Evolutionary conservation across 2,113 vertebrate species (phyloP), one percentile per base, ranked within the genome.

Genomic region (Lampris megalopsis): DNA sequence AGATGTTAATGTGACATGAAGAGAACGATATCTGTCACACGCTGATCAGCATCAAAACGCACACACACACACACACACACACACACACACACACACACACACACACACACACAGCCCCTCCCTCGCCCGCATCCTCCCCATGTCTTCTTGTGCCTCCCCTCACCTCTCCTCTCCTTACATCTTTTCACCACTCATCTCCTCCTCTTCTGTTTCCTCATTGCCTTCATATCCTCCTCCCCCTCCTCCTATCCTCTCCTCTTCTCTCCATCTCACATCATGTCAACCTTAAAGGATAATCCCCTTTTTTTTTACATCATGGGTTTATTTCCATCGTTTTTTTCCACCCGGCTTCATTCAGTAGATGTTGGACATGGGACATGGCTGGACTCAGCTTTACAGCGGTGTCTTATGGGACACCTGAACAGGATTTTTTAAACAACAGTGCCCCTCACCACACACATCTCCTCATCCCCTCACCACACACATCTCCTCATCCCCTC

Each of bases 1-100:
- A 92, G 81, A 94, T 93, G 94, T 73, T 92, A 94, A 94, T 94
- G 89, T 85, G 79, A 89, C 85, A 86, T 86, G 87, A 91, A 92
- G 91, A 89, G 90, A 86, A 88, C 73, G 80, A 85, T 81, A 89
- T 91, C 82, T 69, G 54, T 76, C 63, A 86, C 70, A 91, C 88
- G 90, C 82, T 91, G 88, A 92, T 91, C 87, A 79, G 87, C 83
- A 87, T 91, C 89, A 89, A n/a, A n/a, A n/a, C n/a, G n/a, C 84
- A 69, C 79, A 62, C 72, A 59, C 52, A 76, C 53, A 83, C 41
- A 60, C 75, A 48, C 59, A 47, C 42, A 4, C 84, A 69, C 79
- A 62, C 72, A 59, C 52, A 76, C 53, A 83, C 41, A 60, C 75
- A 48, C 59, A 47, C 42, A 4, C 84, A 69, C 79, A 62, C 72